Evolutionary conservation across 2,888 invertebrate species (phyloP).

Genomic region (Macrostomum cliftonense): DNA sequence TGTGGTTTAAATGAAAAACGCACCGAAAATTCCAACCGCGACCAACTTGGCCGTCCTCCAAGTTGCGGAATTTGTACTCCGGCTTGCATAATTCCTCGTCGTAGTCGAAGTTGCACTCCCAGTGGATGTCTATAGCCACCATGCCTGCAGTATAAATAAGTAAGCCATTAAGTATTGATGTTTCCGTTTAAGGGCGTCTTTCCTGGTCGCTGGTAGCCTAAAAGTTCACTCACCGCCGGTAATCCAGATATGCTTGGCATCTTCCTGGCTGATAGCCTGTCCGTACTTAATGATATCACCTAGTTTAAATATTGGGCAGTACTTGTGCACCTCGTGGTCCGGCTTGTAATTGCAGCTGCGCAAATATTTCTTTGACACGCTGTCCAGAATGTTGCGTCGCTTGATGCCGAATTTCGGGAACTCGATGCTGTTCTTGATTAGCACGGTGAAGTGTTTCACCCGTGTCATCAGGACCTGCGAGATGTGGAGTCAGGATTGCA

Average conservation of each 20-base stretch:
- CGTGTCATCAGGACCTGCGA: constrained; percentile 3
- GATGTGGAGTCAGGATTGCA: too few species aligned
- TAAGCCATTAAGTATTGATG: too few species aligned
- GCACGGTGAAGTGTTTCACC: constrained; percentile 34
- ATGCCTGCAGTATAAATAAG: constrained; percentile 24
- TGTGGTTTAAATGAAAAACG: too few species aligned
- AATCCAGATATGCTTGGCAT: constrained; percentile 11
- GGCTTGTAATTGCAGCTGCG: constrained; percentile 26
- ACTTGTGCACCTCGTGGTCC: constrained; percentile 18
- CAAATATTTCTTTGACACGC: constrained; percentile 23
- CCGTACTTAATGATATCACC: constrained; percentile 19
- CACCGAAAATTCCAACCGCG: constrained; percentile 42
- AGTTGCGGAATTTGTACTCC: constrained; percentile 1
- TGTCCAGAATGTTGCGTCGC: constrained; percentile 30
- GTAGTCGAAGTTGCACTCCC: constrained; percentile 6
- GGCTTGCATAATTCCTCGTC: constrained; percentile 1
- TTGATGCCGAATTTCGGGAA: constrained; percentile 35
- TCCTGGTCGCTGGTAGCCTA: too few species aligned
- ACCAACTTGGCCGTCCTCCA: constrained; percentile 27
- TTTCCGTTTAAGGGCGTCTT: too few species aligned
- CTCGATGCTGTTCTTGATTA: constrained; percentile 40
- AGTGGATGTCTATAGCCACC: background rate
- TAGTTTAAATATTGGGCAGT: constrained; percentile 31
- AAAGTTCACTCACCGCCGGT: constrained; percentile 5
- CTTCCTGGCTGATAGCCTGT: constrained; percentile 8